phyloP scores from a whole-genome alignment of 2,888 invertebrate species.

The Lottia gigantea region DNA sequence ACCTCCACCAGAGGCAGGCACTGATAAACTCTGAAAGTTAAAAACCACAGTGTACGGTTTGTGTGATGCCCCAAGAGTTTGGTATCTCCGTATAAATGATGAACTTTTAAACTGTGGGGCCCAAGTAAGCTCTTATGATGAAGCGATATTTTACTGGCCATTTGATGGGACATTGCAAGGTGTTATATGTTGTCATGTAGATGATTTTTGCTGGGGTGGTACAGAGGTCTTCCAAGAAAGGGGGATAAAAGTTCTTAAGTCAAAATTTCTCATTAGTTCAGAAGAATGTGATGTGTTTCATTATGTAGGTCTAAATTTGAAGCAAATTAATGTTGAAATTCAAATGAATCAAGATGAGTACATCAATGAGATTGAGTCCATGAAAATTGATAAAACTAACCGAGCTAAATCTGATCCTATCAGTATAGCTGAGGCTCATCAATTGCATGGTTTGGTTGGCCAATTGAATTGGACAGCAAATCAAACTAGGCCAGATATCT shows the following conservation, averaged over 20 bases:
- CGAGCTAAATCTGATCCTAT: too few relatives aligned
- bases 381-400: too few relatives aligned
- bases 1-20: neutral
- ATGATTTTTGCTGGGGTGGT: slow-evolving; percentile 16
- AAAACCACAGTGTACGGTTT: slow-evolving; percentile 18
- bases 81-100: slow-evolving; percentile 14
- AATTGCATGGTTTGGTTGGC: too few relatives aligned
- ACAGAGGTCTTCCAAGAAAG: slow-evolving; percentile 5
- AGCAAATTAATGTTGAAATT: too few relatives aligned
- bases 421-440: too few relatives aligned
- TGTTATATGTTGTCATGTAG: slow-evolving; percentile 23
- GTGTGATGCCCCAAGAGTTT: slow-evolving; percentile 20
- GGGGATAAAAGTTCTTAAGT: slow-evolving; percentile 13
- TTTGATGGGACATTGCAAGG: slow-evolving; percentile 2
- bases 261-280: slow-evolving; percentile 13
- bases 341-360: too few relatives aligned
- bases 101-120: slow-evolving; percentile 3
- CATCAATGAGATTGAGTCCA: too few relatives aligned
- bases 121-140: neutral
- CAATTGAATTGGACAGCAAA: too few relatives aligned
- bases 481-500: too few relatives aligned
- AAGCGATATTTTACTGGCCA: slow-evolving; percentile 14
- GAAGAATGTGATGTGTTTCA: slow-evolving; percentile 12
- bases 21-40: neutral
- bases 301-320: slow-evolving; percentile 13